Evolutionary conservation across 2,888 invertebrate genomes (phyloP), one percentile per base, ranked within the genome.

Genomic region (Julus scanicus): DNA sequence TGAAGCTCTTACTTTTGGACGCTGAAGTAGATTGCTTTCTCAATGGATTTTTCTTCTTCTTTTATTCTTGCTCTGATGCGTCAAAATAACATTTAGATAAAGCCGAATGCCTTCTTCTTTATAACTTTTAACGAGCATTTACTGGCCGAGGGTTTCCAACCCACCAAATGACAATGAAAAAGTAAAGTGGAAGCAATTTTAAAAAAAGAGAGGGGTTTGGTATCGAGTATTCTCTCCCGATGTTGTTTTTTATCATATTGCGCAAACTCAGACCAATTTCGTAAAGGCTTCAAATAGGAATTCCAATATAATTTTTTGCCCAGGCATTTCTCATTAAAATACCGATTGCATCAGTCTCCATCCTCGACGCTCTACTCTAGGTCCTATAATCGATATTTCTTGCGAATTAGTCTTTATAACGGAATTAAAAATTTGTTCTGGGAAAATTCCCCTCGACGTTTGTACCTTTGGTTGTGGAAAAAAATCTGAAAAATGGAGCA

Each of bases 191-290:
- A 53, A 71, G 71, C 20, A 29, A 29, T 71, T 71, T 71, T 8
- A 71, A 71, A 71, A 71, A 71, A 17, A 5, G 71, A 71, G 8
- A 2, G 17, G 8, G 53, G 15, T 9, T 29, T 71, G 17, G 71
- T 71, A 71, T 71, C 71, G 71, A 71, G 53, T 53, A 15, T 3
- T 6, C 71, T 17, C n/a, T 17, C 71, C 71, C 29, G 17, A 15
- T 71, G 71, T 71, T 20, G 29, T 71, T 29, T 48, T 71, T 71
- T 71, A 29, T 71, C 71, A 20, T 29, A 2, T 71, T 71, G 71
- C 71, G 71, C 71, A 71, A 71, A 71, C 71, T 71, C 71, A 71
- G 71, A 71, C 29, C 71, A 71, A 5, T 71, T 71, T 71, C 29
- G 71, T 6, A 29, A 71, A 29, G 20, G 71, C 71, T n/a, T 63